Percentiles rank a stretch among this genome's conserved stretches.
These are phyloP conservation scores for Ochropleura plecta DNA, from an alignment of 2,888 invertebrate species.

Conservation along the genomic window DNA sequence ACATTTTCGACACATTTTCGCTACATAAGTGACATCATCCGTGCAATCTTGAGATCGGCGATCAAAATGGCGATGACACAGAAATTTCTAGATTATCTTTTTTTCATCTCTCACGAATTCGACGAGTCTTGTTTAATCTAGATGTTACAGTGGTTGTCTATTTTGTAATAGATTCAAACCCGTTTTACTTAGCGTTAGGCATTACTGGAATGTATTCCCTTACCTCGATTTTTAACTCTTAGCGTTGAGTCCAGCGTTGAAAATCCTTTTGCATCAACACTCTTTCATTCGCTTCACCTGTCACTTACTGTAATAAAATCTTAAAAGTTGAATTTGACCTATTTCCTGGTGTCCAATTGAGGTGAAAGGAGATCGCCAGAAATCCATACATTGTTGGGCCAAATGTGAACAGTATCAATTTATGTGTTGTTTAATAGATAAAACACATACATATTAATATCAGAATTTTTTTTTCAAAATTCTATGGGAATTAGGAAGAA, in stretches of 20 bases:
- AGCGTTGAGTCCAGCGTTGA: background rate
- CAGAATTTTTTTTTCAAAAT: too few relatives aligned
- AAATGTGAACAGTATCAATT: too few relatives aligned
- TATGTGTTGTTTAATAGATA: too few relatives aligned
- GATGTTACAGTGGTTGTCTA: conserved; percentile 25
- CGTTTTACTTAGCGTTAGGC: background rate
- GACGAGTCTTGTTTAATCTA: conserved; percentile 11
- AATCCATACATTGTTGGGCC: too few relatives aligned
- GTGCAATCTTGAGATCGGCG: conserved; percentile 50
- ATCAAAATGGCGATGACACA: conserved; percentile 60
- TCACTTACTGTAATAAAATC: too few relatives aligned
- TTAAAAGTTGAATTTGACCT: too few relatives aligned
- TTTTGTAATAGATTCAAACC: conserved; percentile 29
- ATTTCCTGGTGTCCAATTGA: too few relatives aligned
- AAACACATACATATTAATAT: too few relatives aligned
- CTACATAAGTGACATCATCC: conserved; percentile 19
- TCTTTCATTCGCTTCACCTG: too few relatives aligned
- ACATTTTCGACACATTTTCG: conserved; percentile 56
- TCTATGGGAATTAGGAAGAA: too few relatives aligned
- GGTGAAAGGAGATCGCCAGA: too few relatives aligned
- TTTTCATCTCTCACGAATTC: conserved; percentile 59
- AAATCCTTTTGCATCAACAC: background rate
- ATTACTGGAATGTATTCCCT: background rate
- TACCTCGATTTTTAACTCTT: background rate
- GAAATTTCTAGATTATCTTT: conserved; percentile 30